Conservation (phyloP, 2,797 vertebrate genomes). For the Dipus sagitta region DNA sequence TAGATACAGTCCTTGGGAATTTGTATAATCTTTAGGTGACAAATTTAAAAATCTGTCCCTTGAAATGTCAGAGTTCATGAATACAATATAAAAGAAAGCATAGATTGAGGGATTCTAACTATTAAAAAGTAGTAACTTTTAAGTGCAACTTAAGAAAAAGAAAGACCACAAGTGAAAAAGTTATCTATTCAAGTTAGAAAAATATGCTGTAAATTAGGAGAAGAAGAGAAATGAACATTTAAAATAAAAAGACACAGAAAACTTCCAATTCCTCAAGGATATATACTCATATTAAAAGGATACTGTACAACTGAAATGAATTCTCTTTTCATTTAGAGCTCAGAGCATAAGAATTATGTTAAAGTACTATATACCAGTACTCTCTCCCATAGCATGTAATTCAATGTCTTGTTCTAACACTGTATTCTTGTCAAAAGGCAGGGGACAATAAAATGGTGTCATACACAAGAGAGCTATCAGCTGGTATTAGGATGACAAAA, state of each 20-base stretch:
- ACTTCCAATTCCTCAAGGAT: conserved; percentile 20
- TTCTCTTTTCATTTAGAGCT: conserved; percentile 3
- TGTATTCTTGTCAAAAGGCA: not conserved
- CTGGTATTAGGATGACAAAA: not conserved
- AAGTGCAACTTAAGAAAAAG: conserved; percentile 28
- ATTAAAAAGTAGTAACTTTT: not conserved
- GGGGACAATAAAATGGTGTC: conserved; percentile 1
- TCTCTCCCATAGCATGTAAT: not conserved
- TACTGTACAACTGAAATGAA: not conserved
- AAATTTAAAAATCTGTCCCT: not conserved
- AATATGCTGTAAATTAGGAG: not conserved
- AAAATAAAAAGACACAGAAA: not conserved
- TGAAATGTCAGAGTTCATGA: conserved; percentile 53
- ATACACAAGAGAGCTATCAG: conserved; percentile 5
- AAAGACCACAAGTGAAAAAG: conserved; percentile 28
- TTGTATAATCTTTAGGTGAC: conserved; percentile 15
- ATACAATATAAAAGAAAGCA: not conserved
- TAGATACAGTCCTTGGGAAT: conserved; percentile 9
- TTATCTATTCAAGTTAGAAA: conserved; percentile 10
- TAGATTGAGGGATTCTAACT: not conserved
- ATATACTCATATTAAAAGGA: not conserved
- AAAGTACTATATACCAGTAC: not conserved
- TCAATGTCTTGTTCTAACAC: conserved; percentile 18
- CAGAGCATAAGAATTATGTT: not conserved
- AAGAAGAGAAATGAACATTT: not conserved